Percentiles rank a stretch among this genome's conserved stretches.
Conservation (phyloP, 2,797 vertebrate genomes). For the Chiroxiphia lanceolata region DNA sequence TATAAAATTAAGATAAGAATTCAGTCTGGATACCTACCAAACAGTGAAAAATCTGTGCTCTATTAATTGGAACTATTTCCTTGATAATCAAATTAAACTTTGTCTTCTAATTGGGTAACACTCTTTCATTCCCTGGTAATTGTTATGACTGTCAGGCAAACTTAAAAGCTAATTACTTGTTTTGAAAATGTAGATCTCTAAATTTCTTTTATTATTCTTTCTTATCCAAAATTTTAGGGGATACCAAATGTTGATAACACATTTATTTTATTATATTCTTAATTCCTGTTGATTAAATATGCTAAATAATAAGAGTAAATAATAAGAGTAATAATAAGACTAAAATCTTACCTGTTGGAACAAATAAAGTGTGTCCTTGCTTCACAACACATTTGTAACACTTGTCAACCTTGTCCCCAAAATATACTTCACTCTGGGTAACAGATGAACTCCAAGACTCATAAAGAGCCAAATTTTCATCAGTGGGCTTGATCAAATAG, state of each 20-base stretch:
- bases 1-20: neutral
- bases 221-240: neutral
- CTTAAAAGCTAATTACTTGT: neutral
- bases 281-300: neutral
- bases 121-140: neutral
- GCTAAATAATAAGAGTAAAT: neutral
- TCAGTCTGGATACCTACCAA: neutral
- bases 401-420: conserved; percentile 95
- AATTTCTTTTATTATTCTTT: neutral
- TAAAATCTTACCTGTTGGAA: conserved; percentile 90
- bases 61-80: neutral
- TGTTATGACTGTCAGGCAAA: neutral
- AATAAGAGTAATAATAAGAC: neutral
- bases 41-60: neutral
- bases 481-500: conserved; percentile 96
- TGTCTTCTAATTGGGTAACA: neutral
- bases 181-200: neutral
- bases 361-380: conserved; percentile 95
- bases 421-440: conserved; percentile 98
- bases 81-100: neutral
- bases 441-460: conserved; percentile 98
- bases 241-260: neutral
- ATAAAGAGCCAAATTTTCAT: conserved; percentile 93
- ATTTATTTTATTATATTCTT: neutral
- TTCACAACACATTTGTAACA: conserved; percentile 96